These are phyloP conservation scores for Lasioglossum marginatum DNA, from an alignment of 2,888 invertebrate species.

Conservation along the genomic window DNA sequence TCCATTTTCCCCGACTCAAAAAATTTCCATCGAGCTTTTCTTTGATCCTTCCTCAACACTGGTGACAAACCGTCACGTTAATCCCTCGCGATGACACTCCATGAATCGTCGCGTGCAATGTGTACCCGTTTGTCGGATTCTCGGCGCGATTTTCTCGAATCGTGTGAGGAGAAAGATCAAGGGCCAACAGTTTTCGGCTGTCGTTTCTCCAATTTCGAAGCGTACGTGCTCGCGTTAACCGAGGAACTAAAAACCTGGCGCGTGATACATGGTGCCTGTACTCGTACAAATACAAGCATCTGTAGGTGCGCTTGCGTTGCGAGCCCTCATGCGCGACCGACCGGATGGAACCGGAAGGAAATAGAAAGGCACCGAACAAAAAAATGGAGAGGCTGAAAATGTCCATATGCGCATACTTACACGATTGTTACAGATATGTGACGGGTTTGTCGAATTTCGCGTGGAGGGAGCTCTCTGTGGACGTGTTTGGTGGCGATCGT, in stretches of 20 bases:
- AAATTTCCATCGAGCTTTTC: neutral
- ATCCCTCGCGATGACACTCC: slow-evolving; percentile 38
- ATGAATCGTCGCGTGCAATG: slow-evolving; percentile 17
- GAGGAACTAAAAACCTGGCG: slow-evolving; percentile 67
- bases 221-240: slow-evolving; percentile 60
- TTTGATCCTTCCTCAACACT: neutral
- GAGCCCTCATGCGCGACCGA: slow-evolving; percentile 81
- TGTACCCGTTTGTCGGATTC: neutral
- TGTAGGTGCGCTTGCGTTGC: slow-evolving; percentile 70
- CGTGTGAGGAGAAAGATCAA: neutral
- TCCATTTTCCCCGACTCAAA: slow-evolving; percentile 67
- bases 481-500: neutral
- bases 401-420: slow-evolving; percentile 49
- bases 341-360: slow-evolving; percentile 83
- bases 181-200: neutral
- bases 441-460: slow-evolving; percentile 42
- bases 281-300: slow-evolving; percentile 61
- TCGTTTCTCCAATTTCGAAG: slow-evolving; percentile 39
- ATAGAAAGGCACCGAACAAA: slow-evolving; percentile 77
- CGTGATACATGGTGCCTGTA: slow-evolving; percentile 55
- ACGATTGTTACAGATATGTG: slow-evolving; percentile 43
- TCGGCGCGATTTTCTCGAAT: neutral
- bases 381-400: slow-evolving; percentile 69
- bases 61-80: slow-evolving; percentile 49
- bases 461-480: slow-evolving; percentile 18